Evolutionary conservation across 2,888 invertebrate species (phyloP), one percentile per base, ranked within the genome.

Genomic region (Artemia sinica): DNA sequence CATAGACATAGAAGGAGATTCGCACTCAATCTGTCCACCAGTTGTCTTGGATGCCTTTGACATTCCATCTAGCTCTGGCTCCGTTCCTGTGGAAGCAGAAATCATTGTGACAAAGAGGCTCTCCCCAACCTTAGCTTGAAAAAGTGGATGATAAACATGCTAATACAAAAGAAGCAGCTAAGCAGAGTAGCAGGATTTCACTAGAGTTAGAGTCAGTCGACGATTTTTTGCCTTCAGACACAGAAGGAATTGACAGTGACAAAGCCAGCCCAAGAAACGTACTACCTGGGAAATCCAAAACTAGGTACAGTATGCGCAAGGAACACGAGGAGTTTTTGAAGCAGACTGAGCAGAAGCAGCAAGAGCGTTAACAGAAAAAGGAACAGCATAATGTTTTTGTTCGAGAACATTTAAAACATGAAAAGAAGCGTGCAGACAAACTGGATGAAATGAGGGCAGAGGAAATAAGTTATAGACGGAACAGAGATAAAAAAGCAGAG

Each of bases 361-460:
- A 51, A 51, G 52, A 51, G 52, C 52, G 52, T 51, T n/a, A n/a
- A 51, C 52, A 51, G 52, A 51, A 51, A 51, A 51, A 51, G 52
- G 52, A 51, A 51, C 52, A 51, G 52, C 52, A 51, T 51, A 51
- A 51, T 51, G n/a, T n/a, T 51, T 51, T 51, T 51, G 52, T 51
- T 51, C 52, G n/a, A 51, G 52, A 51, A 51, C 52, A 51, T 51
- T 51, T 51, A 51, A 51, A 51, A 51, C 52, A 51, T 51, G 52
- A 51, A n/a, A 51, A 51, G n/a, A 51, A 51, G 52, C 52, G 52
- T 51, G 52, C 11, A 51, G 52, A 51, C 52, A 51, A 51, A 51
- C 52, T 51, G 52, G 52, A 51, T 51, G 52, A 51, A 51, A 51
- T 51, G 52, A 51, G 52, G 52, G 52, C 52, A 51, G 52, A 51